A percentile compares a stretch with the other conserved stretches of the same genome.
Evolutionary conservation across 1,140 invertebrate genomes (phyloP).

Genomic region (Cryptotermes secundus): DNA sequence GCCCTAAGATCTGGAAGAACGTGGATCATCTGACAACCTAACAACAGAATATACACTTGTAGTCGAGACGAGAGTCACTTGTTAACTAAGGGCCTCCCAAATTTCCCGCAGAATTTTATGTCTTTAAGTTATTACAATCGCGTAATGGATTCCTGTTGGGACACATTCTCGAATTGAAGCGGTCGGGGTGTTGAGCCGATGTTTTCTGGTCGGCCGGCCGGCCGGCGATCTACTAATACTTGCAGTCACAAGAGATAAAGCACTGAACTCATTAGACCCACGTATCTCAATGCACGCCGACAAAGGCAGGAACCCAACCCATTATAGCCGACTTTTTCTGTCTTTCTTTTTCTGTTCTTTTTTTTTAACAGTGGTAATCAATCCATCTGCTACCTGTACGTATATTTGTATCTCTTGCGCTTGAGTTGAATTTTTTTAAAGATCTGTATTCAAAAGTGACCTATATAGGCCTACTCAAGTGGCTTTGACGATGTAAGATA

Average conservation of each 20-base stretch:
- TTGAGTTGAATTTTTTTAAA: not conserved
- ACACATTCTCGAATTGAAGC: not conserved
- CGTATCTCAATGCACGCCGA: constrained; percentile 27
- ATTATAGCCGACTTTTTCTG: constrained; percentile 25
- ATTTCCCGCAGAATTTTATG: not conserved
- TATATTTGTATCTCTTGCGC: not conserved
- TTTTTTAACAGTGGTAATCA: constrained; percentile 27
- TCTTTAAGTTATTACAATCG: not conserved
- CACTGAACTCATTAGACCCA: constrained; percentile 29
- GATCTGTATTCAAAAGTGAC: constrained; percentile 19
- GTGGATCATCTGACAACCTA: too few relatives aligned
- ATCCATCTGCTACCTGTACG: constrained; percentile 31
- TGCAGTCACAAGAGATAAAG: constrained; percentile 25
- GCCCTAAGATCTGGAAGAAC: too few relatives aligned
- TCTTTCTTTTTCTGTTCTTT: constrained; percentile 1
- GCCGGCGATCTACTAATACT: constrained; percentile 4
- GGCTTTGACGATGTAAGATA: too few relatives aligned
- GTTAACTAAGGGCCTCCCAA: too few relatives aligned
- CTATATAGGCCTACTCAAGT: not conserved
- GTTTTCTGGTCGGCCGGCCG: constrained; percentile 11
- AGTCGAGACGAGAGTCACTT: too few relatives aligned
- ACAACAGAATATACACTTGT: too few relatives aligned
- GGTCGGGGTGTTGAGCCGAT: constrained; percentile 19
- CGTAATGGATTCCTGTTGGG: not conserved
- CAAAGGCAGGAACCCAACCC: constrained; percentile 27